These are phyloP conservation scores for Hoplostethus atlanticus DNA, from an alignment of 2,797 vertebrate genomes.

Conservation along the genomic window DNA sequence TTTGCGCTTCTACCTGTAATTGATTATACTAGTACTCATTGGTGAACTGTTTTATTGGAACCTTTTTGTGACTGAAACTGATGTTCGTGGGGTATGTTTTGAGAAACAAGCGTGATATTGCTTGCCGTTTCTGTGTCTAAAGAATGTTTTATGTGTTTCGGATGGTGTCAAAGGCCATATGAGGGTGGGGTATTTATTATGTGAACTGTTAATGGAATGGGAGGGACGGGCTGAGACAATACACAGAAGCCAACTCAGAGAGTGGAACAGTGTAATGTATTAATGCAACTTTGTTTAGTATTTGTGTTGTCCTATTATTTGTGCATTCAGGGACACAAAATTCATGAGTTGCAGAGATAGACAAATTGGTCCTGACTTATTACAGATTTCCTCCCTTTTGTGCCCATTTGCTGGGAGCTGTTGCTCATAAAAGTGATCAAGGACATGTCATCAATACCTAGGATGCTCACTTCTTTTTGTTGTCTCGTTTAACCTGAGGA, in stretches of 20 bases:
- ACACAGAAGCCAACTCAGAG: slow-evolving; percentile 17
- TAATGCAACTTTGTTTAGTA: slow-evolving; percentile 22
- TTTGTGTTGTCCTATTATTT: slow-evolving; percentile 34
- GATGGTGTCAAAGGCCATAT: slow-evolving; percentile 47
- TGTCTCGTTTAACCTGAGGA: slow-evolving; percentile 16
- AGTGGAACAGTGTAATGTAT: slow-evolving; percentile 34
- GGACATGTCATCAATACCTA: slow-evolving; percentile 5
- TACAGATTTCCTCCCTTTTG: slow-evolving; percentile 30
- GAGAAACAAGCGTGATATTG: slow-evolving; percentile 43
- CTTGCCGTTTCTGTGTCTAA: slow-evolving; percentile 52
- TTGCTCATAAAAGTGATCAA: slow-evolving; percentile 22
- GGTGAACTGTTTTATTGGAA: slow-evolving; percentile 38
- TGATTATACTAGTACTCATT: slow-evolving; percentile 22
- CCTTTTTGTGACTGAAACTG: slow-evolving; percentile 44
- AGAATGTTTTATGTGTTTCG: slow-evolving; percentile 56
- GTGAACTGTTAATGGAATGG: slow-evolving; percentile 44
- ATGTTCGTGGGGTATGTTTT: slow-evolving; percentile 37
- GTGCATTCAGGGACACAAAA: slow-evolving; percentile 41
- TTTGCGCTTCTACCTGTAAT: slow-evolving; percentile 38
- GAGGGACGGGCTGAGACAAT: slow-evolving; percentile 17
- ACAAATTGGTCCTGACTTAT: slow-evolving; percentile 29
- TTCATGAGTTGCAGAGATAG: slow-evolving; percentile 21
- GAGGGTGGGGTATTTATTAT: slow-evolving; percentile 83
- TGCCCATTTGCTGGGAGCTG: slow-evolving; percentile 42
- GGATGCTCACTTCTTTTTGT: slow-evolving; percentile 24